Base-by-base conservation (phyloP, 2,888 invertebrate species). In the Blastobasis adustella region DNA sequence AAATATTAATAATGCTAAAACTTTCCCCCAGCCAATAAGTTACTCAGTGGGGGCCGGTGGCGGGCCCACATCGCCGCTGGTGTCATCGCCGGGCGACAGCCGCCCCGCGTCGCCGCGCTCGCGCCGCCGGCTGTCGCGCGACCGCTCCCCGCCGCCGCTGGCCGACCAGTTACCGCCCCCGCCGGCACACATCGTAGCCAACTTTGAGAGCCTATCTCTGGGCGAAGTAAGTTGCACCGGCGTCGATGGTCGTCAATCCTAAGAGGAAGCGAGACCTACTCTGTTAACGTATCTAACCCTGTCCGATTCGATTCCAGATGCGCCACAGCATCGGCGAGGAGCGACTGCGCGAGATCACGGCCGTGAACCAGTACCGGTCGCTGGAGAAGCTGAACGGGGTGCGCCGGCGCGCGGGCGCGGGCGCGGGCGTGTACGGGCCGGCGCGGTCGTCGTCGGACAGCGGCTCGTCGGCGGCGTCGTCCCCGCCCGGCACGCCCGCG, bases 11-110 rank as follows among this genome's bases (percentile, higher is more conserved):
- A 1, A 23, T 23, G 1, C 23, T 23, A 23, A 23, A 23, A 2
- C 23, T 23, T 23, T 23, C 23, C 23, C 23, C 23, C 23, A 23
- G 23, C 23, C 23, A 23, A 23, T 23, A 23, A 23, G 23, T 23
- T 23, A 23, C 42, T 39, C 47, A 47, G 49, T 53, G 36, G 49
- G 53, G 8, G 54, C 55, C 41, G 55, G 54, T 9, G 62, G 67
- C 0, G 76, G 75, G 59, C 90, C 93, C 49, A 82, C 92, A 56
- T 94, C 95, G 48, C 94, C 95, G 8, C 90, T 93, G 76, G 90
- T 94, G 71, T 92, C 94, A 49, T 95, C 96, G 46, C 95, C 95
- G 46, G 92, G 93, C 55, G 94, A 94, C 72, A 95, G 95, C 66
- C 91, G 94, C 65, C 90, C 93, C 49, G 90, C 90, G 41, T 94